Conservation (phyloP, 2,888 invertebrate genomes). For the Microplitis deprimator region DNA sequence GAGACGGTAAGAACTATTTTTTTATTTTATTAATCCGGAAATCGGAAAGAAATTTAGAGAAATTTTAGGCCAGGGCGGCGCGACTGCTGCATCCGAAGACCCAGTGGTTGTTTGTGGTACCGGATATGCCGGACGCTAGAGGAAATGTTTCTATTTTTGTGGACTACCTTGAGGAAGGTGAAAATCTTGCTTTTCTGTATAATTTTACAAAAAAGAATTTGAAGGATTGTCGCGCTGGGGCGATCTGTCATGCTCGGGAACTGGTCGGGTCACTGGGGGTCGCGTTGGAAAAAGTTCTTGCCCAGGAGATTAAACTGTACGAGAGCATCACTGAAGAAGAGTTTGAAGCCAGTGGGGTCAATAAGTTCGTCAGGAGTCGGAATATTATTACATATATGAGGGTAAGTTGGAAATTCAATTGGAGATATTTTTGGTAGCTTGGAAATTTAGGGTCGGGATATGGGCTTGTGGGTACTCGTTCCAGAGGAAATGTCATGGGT, state of each 20-base stretch:
- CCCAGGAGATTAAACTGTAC: slow-evolving; percentile 81
- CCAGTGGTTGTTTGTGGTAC: slow-evolving; percentile 87
- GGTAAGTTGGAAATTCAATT: slow-evolving; percentile 69
- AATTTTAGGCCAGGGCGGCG: slow-evolving; percentile 75
- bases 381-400: slow-evolving; percentile 79
- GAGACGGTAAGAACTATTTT: slow-evolving; percentile 72
- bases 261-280: slow-evolving; percentile 78
- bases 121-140: slow-evolving; percentile 74
- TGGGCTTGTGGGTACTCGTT: neutral
- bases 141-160: slow-evolving; percentile 75
- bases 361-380: slow-evolving; percentile 78
- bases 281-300: slow-evolving; percentile 79
- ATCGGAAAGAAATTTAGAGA: slow-evolving; percentile 3
- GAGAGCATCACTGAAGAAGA: slow-evolving; percentile 87
- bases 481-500: neutral
- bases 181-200: slow-evolving; percentile 84
- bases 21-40: neutral
- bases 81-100: slow-evolving; percentile 80
- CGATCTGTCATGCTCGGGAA: slow-evolving; percentile 81
- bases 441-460: neutral
- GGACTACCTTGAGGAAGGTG: slow-evolving; percentile 80
- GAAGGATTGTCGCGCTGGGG: slow-evolving; percentile 75
- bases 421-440: neutral
- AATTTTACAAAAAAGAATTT: slow-evolving; percentile 75
- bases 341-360: slow-evolving; percentile 85